Base-by-base conservation (phyloP, 1,140 invertebrate genomes). In the Bombus waltoni region DNA sequence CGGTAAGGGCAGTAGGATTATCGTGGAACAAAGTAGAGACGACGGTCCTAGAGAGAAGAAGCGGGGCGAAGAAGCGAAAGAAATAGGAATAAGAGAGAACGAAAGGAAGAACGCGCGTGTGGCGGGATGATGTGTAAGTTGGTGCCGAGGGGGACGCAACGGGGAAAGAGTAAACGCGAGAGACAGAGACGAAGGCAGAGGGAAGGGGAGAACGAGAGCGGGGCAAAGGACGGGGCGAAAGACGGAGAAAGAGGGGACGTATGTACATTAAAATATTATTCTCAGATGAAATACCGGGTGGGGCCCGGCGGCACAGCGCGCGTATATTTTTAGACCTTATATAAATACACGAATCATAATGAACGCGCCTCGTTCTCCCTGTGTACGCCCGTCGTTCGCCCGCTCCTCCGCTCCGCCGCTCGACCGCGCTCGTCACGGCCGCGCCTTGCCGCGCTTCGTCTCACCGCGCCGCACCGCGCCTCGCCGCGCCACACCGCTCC, bases 311-410 rank as follows among this genome's bases (percentile, higher is more conserved):
- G 93, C 94, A 93, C 92, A 92, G 93, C 93, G 92, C 89, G 90
- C 91, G 94, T 94, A 94, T 95, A 95, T 95, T 95, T 95, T 95
- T 95, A 95, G 94, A 95, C 93, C 93, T 94, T 95, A 95, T 95
- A 95, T 95, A 95, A 95, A 95, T 95, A 95, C 94, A 95, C 94
- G 94, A 95, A 95, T 95, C 94, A 95, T 95, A 95, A 95, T 95
- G 94, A 95, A 95, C 92, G 94, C 92, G 91, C 91, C 86, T 88
- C 89, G 86, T 81, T 85, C 84, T 85, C 84, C 79, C 84, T 75
- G 78, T 85, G 84, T 85, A 79, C 74, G 86, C 86, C 80, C 85
- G 84, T 25, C 82, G 59, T 70, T 90, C 87, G 38, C 83, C 68
- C 87, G 77, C 72, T 76, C 57, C 70, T 42, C 72, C 70, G 68